These are phyloP conservation scores for Zaprionus tsacasi DNA, from an alignment of 1,140 invertebrate genomes.

Conservation along the genomic window DNA sequence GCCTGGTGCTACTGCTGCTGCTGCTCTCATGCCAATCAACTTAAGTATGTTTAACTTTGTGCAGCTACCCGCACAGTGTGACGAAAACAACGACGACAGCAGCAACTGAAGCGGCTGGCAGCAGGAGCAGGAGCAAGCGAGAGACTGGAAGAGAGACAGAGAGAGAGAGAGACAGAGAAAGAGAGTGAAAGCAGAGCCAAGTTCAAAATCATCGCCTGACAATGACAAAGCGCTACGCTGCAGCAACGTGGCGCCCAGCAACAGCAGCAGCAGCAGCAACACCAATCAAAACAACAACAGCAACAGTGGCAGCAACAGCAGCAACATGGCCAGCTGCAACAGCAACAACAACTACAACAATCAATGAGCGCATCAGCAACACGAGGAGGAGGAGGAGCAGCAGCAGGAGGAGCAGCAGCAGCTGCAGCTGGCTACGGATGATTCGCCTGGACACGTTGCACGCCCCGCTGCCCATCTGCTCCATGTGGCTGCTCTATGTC, in stretches of 20 bases:
- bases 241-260: conserved; percentile 58
- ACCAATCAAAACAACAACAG: conserved; percentile 17
- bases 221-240: conserved; percentile 62
- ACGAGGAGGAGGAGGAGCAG: background rate
- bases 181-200: conserved; percentile 41
- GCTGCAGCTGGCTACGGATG: conserved; percentile 42
- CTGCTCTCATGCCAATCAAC: conserved; percentile 45
- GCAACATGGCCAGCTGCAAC: conserved; percentile 21
- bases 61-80: conserved; percentile 41
- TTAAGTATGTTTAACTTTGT: conserved; percentile 49
- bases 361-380: conserved; percentile 14
- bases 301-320: conserved; percentile 37
- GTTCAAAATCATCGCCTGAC: conserved; percentile 80
- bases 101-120: conserved; percentile 29
- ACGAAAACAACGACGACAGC: conserved; percentile 16
- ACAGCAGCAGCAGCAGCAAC: conserved; percentile 19
- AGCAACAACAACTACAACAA: conserved; percentile 30
- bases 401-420: conserved; percentile 11
- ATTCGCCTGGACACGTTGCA: conserved; percentile 22
- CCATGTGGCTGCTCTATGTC: conserved; percentile 54
- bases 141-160: background rate
- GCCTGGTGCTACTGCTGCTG: background rate
- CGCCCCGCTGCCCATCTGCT: conserved; percentile 43
- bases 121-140: conserved; percentile 3
- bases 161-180: background rate